phyloP scores from a whole-genome alignment of 2,797 vertebrate genomes.

The Typhlichthys subterraneus region DNA sequence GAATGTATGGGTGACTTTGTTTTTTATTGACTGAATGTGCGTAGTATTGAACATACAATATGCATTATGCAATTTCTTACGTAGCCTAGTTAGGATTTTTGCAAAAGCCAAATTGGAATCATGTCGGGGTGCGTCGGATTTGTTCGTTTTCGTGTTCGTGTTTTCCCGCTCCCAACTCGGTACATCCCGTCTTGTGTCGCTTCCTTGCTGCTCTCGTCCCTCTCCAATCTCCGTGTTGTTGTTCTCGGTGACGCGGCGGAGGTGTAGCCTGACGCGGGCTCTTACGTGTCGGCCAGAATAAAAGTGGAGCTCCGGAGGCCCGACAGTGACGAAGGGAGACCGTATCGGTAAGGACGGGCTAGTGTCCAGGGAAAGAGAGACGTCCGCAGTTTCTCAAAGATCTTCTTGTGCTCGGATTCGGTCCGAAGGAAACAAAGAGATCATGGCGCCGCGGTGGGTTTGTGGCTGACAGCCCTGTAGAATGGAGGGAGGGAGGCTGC shows the following conservation, averaged over 20 bases:
- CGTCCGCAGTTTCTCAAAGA: constrained; percentile 34
- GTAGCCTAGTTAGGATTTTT: neutral
- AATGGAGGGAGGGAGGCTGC: constrained; percentile 80
- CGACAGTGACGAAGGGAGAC: constrained; percentile 98
- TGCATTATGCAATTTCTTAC: too few species aligned
- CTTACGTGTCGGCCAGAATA: constrained; percentile 99
- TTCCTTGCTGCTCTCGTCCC: constrained; percentile 69
- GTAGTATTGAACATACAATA: too few species aligned
- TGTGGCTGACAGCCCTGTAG: constrained; percentile 62
- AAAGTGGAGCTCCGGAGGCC: constrained; percentile 95
- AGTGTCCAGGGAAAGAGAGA: constrained; percentile 78
- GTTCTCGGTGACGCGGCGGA: constrained; percentile 96
- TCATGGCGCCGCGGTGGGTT: constrained; percentile 82
- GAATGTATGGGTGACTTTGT: too few species aligned
- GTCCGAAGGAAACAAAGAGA: constrained; percentile 80
- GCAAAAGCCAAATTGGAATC: neutral
- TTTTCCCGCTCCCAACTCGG: constrained; percentile 53
- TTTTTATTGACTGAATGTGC: too few species aligned
- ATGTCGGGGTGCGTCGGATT: neutral
- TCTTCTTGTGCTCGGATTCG: constrained; percentile 65
- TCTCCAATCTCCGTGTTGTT: constrained; percentile 79
- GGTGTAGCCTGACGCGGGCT: constrained; percentile 99
- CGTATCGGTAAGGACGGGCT: constrained; percentile 89
- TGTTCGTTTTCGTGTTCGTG: constrained; percentile 55
- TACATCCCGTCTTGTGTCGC: constrained; percentile 59